Percentiles rank a stretch among this genome's conserved stretches.
Evolutionary conservation across 2,113 vertebrate genomes (phyloP).

Genomic region (Gobio gobio): DNA sequence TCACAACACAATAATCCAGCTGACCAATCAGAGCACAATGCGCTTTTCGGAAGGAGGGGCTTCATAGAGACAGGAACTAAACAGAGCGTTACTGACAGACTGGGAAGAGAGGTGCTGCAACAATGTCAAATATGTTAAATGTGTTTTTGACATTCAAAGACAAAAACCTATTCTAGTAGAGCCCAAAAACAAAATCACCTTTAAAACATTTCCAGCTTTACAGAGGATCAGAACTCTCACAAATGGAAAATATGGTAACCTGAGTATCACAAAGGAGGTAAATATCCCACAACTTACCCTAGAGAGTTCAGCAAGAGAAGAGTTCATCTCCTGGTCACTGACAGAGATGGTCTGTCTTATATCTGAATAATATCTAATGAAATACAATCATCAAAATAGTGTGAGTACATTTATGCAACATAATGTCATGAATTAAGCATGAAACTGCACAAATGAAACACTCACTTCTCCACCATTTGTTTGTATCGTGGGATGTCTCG

Average conservation of each 20-base stretch:
- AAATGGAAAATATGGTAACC: neutral
- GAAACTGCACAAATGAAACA: conserved; percentile 52
- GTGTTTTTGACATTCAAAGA: too few relatives aligned
- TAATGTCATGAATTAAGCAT: conserved; percentile 47
- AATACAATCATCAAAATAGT: neutral
- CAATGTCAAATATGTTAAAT: too few relatives aligned
- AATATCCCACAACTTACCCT: conserved; percentile 76
- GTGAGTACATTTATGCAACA: neutral
- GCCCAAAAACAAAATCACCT: too few relatives aligned
- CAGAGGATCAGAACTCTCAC: neutral
- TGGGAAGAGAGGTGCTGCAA: too few relatives aligned
- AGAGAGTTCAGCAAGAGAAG: conserved; percentile 91
- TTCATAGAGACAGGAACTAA: too few relatives aligned
- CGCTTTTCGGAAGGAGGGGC: too few relatives aligned
- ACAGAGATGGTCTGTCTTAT: conserved; percentile 93
- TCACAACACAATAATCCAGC: too few relatives aligned
- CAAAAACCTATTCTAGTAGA: too few relatives aligned
- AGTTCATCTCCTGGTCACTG: conserved; percentile 99
- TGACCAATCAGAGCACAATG: too few relatives aligned
- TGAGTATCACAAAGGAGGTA: neutral
- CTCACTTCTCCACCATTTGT: conserved; percentile 82
- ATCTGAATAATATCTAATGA: conserved; percentile 89
- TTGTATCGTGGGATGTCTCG: conserved; percentile 81
- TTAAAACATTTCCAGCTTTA: neutral
- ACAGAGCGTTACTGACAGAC: too few relatives aligned